Conservation (phyloP, 2,797 vertebrate species). For the Sebastiscus tertius region DNA sequence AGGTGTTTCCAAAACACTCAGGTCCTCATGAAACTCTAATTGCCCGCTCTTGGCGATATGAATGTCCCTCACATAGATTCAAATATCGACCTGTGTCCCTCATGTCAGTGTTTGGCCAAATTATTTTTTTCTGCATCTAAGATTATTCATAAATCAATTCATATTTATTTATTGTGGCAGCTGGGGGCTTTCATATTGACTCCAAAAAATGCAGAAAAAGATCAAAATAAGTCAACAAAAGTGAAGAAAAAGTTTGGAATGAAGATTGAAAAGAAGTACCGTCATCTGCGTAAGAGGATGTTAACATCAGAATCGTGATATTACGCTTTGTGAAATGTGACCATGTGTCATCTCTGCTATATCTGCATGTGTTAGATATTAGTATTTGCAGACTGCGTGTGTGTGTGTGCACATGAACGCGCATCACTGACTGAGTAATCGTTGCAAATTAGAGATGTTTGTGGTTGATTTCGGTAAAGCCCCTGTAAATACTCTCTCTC, state of each 20-base stretch:
- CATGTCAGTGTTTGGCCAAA: constrained; percentile 58
- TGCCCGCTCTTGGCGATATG: constrained; percentile 59
- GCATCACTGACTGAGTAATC: constrained; percentile 63
- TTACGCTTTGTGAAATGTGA: constrained; percentile 14
- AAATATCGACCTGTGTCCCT: constrained; percentile 65
- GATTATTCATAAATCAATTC: constrained; percentile 75
- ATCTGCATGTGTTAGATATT: constrained; percentile 72
- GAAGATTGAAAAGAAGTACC: constrained; percentile 6
- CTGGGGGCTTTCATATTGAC: constrained; percentile 60
- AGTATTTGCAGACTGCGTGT: constrained; percentile 46
- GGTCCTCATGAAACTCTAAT: constrained; percentile 73
- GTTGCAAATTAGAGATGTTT: constrained; percentile 78
- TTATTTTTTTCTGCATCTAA: constrained; percentile 53
- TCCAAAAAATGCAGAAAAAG: constrained; percentile 29
- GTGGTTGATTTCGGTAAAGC: constrained; percentile 79
- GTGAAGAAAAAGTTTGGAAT: constrained; percentile 42
- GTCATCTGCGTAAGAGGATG: constrained; percentile 8
- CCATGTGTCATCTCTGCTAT: constrained; percentile 36
- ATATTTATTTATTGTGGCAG: constrained; percentile 50
- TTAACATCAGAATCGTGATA: constrained; percentile 11
- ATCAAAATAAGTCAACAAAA: constrained; percentile 41
- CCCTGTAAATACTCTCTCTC: constrained; percentile 81
- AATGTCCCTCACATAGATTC: constrained; percentile 71
- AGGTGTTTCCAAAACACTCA: constrained; percentile 75
- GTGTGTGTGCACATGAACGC: background rate